Evolutionary conservation across 1,140 invertebrate species (phyloP).

Genomic region (Matsumurasca onukii): DNA sequence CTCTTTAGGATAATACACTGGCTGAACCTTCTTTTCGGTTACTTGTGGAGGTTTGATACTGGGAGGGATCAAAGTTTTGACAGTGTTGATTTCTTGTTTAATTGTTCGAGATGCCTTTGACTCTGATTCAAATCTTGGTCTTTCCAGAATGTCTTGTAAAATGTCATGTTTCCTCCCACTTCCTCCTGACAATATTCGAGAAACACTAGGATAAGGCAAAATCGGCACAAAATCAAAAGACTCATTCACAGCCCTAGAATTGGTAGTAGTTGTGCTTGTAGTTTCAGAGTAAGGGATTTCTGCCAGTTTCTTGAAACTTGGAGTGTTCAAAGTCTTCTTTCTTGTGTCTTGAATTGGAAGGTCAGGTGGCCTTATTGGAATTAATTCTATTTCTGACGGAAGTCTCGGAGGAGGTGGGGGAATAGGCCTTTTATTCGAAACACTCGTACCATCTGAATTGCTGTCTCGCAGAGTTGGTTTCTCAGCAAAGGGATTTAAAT

Average conservation of each 20-base stretch:
- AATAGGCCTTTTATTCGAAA: slow-evolving; percentile 46
- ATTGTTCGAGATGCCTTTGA: slow-evolving; percentile 39
- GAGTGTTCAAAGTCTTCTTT: slow-evolving; percentile 72
- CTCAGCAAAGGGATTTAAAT: slow-evolving; percentile 77
- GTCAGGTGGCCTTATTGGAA: slow-evolving; percentile 69
- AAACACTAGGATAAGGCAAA: slow-evolving; percentile 69
- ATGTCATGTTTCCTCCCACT: slow-evolving; percentile 78
- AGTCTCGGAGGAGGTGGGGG: slow-evolving; percentile 70
- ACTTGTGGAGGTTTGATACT: slow-evolving; percentile 29
- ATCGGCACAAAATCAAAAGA: slow-evolving; percentile 58
- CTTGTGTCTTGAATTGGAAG: slow-evolving; percentile 48
- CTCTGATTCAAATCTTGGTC: slow-evolving; percentile 38
- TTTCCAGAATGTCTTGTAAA: slow-evolving; percentile 48
- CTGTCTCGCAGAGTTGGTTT: slow-evolving; percentile 77
- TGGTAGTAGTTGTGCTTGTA: slow-evolving; percentile 40
- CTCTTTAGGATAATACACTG: slow-evolving; percentile 4
- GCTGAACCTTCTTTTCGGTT: slow-evolving; percentile 18
- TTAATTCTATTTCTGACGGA: slow-evolving; percentile 73
- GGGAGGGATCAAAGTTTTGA: slow-evolving; percentile 38
- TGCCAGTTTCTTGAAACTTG: slow-evolving; percentile 49
- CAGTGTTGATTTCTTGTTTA: slow-evolving; percentile 40
- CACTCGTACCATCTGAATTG: slow-evolving; percentile 46
- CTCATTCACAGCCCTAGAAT: slow-evolving; percentile 46
- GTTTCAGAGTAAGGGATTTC: slow-evolving; percentile 41
- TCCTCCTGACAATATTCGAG: slow-evolving; percentile 75